Evolutionary conservation across 2,797 vertebrate species (phyloP).

Genomic region (Clarias laeviceps): DNA sequence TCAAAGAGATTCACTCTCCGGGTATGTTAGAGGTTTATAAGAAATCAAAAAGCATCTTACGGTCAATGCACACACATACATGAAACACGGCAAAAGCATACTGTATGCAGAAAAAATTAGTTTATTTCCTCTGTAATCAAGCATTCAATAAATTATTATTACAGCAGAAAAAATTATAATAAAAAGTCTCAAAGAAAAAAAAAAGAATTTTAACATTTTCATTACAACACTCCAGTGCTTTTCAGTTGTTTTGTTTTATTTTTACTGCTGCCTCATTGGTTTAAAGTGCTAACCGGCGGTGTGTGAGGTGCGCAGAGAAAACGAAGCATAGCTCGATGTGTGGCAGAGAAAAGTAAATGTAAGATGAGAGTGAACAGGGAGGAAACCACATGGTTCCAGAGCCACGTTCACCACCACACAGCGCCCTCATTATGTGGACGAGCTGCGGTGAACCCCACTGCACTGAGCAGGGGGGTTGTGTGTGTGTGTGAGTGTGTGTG

Average conservation of each 20-base stretch:
- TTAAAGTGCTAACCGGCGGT: constrained; percentile 18
- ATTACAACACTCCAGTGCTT: neutral
- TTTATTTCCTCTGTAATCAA: constrained; percentile 25
- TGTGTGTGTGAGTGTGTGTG: constrained; percentile 18
- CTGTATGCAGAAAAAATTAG: constrained; percentile 9
- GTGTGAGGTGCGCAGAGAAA: neutral
- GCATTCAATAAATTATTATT: constrained; percentile 38
- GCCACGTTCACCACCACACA: constrained; percentile 66
- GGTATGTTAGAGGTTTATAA: neutral
- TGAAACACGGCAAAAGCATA: neutral
- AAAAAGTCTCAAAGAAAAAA: neutral
- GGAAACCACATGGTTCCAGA: constrained; percentile 68
- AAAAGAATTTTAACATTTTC: neutral
- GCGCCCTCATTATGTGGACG: constrained; percentile 63
- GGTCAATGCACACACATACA: neutral
- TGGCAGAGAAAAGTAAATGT: constrained; percentile 68
- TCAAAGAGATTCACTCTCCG: neutral
- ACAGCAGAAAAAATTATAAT: constrained; percentile 12
- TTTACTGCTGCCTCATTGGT: neutral
- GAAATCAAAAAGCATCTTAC: neutral
- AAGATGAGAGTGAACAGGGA: constrained; percentile 66
- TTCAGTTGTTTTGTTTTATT: neutral
- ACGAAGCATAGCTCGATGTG: constrained; percentile 1
- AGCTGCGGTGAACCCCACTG: constrained; percentile 50
- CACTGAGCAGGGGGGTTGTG: neutral